phyloP scores from a whole-genome alignment of 2,888 invertebrate genomes.

The Pseudoips prasinana region DNA sequence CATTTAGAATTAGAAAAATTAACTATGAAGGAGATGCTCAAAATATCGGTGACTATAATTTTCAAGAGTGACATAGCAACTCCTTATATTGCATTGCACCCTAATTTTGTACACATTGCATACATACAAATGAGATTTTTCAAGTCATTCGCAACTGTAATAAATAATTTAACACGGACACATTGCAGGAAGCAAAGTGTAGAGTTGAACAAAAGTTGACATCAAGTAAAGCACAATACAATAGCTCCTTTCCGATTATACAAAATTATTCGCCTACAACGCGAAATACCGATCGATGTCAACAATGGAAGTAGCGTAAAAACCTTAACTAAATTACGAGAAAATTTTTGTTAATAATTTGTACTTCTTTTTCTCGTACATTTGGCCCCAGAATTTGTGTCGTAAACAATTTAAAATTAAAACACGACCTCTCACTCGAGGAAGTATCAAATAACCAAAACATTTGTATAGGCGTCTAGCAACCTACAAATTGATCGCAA shows the following conservation, averaged over 20 bases:
- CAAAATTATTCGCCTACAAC: conserved; percentile 21
- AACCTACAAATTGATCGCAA: conserved; percentile 12
- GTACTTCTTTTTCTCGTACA: conserved; percentile 72
- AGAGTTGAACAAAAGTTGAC: conserved; percentile 9
- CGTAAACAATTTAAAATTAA: conserved; percentile 42
- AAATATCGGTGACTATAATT: too few relatives aligned
- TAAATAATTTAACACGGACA: conserved; percentile 15
- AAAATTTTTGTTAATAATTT: conserved; percentile 62
- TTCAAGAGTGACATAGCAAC: too few relatives aligned
- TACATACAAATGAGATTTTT: too few relatives aligned
- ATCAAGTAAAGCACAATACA: conserved; percentile 9
- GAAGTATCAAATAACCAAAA: conserved; percentile 16
- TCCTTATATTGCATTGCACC: too few relatives aligned
- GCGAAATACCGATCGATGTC: conserved; percentile 31
- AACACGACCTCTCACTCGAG: conserved; percentile 15
- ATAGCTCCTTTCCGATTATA: conserved; percentile 7
- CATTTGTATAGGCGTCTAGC: conserved; percentile 10
- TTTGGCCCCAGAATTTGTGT: conserved; percentile 75
- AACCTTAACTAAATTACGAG: conserved; percentile 69
- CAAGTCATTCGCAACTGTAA: conserved; percentile 10
- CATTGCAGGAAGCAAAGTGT: conserved; percentile 2
- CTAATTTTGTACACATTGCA: too few relatives aligned
- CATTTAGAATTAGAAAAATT: too few relatives aligned
- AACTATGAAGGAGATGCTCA: too few relatives aligned
- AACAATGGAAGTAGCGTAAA: conserved; percentile 44